Evolutionary conservation across 2,113 vertebrate species (phyloP), one percentile per base, ranked within the genome.

Genomic region (Dicrurus megarhynchus): DNA sequence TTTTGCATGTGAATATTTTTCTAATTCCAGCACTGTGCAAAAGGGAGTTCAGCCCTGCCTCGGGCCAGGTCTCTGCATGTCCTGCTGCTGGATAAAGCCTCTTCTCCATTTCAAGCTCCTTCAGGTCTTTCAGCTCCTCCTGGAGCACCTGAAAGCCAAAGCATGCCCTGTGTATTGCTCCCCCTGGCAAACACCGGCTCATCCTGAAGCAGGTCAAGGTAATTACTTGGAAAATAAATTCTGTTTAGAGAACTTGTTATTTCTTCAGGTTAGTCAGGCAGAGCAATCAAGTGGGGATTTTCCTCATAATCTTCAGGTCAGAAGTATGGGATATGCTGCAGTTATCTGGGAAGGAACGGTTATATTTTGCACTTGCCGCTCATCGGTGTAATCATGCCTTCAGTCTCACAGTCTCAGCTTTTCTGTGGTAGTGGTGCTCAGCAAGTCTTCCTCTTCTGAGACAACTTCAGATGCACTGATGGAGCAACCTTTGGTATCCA

Each of bases 321-420:
- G 33, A 68, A 67, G 22, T 30, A 13, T 49, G 53, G 56, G 57
- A 71, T 61, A 16, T 1, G 1, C 37, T 1, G 3, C 39, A 47
- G 33, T 63, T 89, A 46, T 13, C 32, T 60, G 33, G 46, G 75
- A 52, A 82, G 28, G 44, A 26, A 24, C 0, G 0, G 16, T 64
- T 23, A 2, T 41, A 16, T 37, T 87, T 90, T 75, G 60, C 39
- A 12, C 42, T 67, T 33, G 37, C 30, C 0, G 0, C 42, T 84
- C n/a, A 24, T 27, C 0, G 0, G 22, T 83, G 50, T 68, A 75
- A 79, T 64, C 28, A 41, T 1, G 1, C 27, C 8, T 78, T 53
- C 35, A n/a, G 56, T 16, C 37, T 67, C 16, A 2, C 52, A 75
- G 37, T 33, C 71, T 91, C 69, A 73, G 53, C 46, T 92, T 68